These are phyloP conservation scores for Diplosoma virens DNA, from an alignment of 23 tunicate species.

Conservation along the genomic window DNA sequence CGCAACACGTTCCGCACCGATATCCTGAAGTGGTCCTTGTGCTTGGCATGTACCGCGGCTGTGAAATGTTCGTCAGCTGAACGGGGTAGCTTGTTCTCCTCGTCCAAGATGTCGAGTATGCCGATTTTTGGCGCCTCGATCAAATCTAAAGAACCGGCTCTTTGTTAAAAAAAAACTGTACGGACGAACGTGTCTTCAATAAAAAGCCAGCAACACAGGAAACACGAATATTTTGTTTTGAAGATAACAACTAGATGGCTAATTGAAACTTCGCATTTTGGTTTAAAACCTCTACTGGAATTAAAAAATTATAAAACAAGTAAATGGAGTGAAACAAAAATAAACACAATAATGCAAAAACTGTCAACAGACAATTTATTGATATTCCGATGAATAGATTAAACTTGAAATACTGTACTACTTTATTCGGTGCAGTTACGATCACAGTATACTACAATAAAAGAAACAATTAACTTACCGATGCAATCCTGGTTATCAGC, in stretches of 20 bases:
- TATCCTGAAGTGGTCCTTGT: slow-evolving; percentile 74
- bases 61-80: slow-evolving; percentile 76
- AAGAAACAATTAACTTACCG: slow-evolving; percentile 32
- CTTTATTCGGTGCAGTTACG: no score
- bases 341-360: no score
- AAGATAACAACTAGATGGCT: no score
- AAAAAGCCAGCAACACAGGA: no score
- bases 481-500: slow-evolving; percentile 96
- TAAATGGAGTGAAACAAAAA: background rate
- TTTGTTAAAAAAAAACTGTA: background rate
- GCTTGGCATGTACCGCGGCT: slow-evolving; percentile 58
- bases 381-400: no score
- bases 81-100: slow-evolving; percentile 84
- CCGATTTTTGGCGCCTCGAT: slow-evolving; percentile 82
- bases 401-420: no score
- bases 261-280: no score
- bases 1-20: slow-evolving; percentile 66
- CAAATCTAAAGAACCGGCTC: slow-evolving; percentile 59
- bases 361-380: no score
- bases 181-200: background rate
- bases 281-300: no score
- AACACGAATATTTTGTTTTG: no score
- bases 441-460: background rate
- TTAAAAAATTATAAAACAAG: no score
- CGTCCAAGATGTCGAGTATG: slow-evolving; percentile 92